A percentile compares a stretch with the other conserved stretches of the same genome.
Conservation (phyloP, 2,113 vertebrate genomes). For the Datnioides undecimradiatus region DNA sequence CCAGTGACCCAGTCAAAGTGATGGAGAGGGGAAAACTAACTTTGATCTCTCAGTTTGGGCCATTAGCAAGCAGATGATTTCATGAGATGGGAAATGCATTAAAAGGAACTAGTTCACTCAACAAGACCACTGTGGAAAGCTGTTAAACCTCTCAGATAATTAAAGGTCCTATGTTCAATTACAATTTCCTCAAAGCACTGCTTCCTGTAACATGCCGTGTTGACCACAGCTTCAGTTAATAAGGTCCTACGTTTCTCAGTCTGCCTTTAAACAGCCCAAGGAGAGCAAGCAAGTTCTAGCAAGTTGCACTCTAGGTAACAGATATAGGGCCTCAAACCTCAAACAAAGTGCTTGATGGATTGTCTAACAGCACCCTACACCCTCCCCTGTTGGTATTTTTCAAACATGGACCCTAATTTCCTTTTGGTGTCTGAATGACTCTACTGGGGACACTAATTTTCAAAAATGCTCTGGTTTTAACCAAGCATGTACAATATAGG, state of each 20-base stretch:
- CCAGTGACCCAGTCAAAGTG: constrained; percentile 23
- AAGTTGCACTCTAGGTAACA: not conserved
- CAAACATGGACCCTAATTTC: too few relatives aligned
- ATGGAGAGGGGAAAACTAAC: not conserved
- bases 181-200: not conserved
- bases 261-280: constrained; percentile 17
- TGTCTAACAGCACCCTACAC: not conserved
- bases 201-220: not conserved
- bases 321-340: not conserved
- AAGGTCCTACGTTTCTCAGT: constrained; percentile 16
- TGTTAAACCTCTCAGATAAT: not conserved
- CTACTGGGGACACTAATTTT: too few relatives aligned
- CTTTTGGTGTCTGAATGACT: too few relatives aligned
- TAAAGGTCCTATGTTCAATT: not conserved
- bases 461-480: too few relatives aligned
- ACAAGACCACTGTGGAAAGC: not conserved
- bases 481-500: too few relatives aligned
- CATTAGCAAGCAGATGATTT: constrained; percentile 36
- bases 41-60: constrained; percentile 25
- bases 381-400: too few relatives aligned
- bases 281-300: not conserved
- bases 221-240: constrained; percentile 22
- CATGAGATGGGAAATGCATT: constrained; percentile 23
- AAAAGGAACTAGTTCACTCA: constrained; percentile 11
- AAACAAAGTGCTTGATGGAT: not conserved